These are phyloP conservation scores for Epinephelus lanceolatus DNA, from an alignment of 2,113 vertebrate species.

Conservation along the genomic window DNA sequence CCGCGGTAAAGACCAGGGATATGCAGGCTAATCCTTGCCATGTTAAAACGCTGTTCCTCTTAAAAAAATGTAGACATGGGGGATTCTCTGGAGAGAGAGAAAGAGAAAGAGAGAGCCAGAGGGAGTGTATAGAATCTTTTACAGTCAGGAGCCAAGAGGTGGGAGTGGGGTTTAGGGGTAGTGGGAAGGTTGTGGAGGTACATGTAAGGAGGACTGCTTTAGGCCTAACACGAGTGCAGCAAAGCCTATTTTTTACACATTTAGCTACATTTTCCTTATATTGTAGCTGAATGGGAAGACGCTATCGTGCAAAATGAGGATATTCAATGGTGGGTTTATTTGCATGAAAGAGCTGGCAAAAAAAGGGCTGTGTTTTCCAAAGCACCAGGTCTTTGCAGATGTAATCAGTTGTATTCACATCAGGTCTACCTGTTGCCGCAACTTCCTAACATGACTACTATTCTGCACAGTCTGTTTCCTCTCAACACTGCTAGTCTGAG, in stretches of 20 bases:
- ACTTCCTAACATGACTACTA: background rate
- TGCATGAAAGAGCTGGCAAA: constrained; percentile 28
- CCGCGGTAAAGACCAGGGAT: constrained; percentile 83
- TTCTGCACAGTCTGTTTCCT: background rate
- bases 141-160: constrained; percentile 69
- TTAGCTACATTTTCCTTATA: constrained; percentile 15
- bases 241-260: constrained; percentile 67
- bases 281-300: constrained; percentile 26
- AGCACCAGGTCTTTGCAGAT: background rate
- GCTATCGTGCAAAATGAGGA: constrained; percentile 33
- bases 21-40: constrained; percentile 83
- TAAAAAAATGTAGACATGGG: constrained; percentile 77
- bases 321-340: constrained; percentile 46
- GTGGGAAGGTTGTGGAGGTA: constrained; percentile 43
- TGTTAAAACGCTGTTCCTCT: constrained; percentile 81
- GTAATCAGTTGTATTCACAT: background rate
- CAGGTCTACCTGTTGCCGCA: constrained; percentile 44
- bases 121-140: constrained; percentile 61
- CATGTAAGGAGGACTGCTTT: constrained; percentile 56
- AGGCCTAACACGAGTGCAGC: constrained; percentile 44
- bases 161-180: constrained; percentile 66
- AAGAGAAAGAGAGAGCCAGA: constrained; percentile 75
- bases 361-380: background rate
- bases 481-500: constrained; percentile 69
- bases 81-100: constrained; percentile 72